Conservation (phyloP, 2,888 invertebrate species). For the Anodontia alba region DNA sequence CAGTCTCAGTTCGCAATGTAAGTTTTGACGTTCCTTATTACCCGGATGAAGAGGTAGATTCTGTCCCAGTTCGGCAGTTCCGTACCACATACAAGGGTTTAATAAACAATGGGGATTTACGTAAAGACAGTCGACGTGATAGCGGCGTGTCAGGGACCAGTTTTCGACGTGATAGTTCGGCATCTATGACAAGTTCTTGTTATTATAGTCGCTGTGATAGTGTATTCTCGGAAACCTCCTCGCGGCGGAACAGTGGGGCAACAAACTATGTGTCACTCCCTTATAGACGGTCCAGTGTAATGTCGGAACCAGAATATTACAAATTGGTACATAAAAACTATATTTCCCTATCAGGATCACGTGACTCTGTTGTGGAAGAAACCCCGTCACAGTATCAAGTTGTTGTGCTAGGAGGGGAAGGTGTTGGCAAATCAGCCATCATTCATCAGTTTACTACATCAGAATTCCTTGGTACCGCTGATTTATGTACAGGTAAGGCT, state of each 20-base stretch:
- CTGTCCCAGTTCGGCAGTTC: constrained; percentile 92
- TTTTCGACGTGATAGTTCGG: constrained; percentile 41
- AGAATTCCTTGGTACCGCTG: constrained; percentile 85
- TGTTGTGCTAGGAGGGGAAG: constrained; percentile 88
- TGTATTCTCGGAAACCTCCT: constrained; percentile 33
- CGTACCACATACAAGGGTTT: constrained; percentile 96
- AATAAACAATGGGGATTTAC: constrained; percentile 93
- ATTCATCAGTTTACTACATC: constrained; percentile 90
- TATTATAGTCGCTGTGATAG: constrained; percentile 48
- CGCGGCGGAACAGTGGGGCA: constrained; percentile 37
- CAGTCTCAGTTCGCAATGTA: not conserved
- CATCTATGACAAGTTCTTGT: constrained; percentile 29
- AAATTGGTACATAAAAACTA: constrained; percentile 35
- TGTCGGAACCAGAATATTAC: constrained; percentile 51
- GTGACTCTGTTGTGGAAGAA: constrained; percentile 52
- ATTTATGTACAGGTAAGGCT: constrained; percentile 53
- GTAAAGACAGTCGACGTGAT: constrained; percentile 54
- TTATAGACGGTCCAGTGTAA: constrained; percentile 47
- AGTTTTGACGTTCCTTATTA: constrained; percentile 22
- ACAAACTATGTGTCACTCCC: constrained; percentile 40
- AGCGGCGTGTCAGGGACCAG: constrained; percentile 43
- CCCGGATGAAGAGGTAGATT: constrained; percentile 23
- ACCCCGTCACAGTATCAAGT: constrained; percentile 87
- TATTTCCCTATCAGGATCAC: constrained; percentile 44
- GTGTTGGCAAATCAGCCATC: constrained; percentile 89